phyloP scores from a whole-genome alignment of 1,140 invertebrate genomes.

The Scaptomyza montana region DNA sequence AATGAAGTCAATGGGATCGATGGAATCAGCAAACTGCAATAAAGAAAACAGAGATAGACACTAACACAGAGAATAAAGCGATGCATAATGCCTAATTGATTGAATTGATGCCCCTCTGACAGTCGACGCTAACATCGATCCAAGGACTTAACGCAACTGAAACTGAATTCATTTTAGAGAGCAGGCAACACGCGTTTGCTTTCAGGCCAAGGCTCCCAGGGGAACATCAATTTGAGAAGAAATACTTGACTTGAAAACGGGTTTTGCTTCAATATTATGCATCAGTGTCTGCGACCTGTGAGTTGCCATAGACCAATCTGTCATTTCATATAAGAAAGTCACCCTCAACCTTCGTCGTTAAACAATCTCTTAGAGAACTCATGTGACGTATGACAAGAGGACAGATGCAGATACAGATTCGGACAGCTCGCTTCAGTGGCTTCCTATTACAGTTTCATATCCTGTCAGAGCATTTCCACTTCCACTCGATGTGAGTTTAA shows the following conservation, averaged over 20 bases:
- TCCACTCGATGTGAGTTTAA: slow-evolving; percentile 18
- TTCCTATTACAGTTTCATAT: slow-evolving; percentile 47
- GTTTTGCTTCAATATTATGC: slow-evolving; percentile 16
- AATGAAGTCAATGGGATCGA: slow-evolving; percentile 6
- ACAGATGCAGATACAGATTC: slow-evolving; percentile 9
- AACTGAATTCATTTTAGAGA: slow-evolving; percentile 7
- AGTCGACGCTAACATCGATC: not conserved
- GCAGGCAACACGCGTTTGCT: slow-evolving; percentile 20
- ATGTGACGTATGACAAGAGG: slow-evolving; percentile 20
- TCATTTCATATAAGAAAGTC: slow-evolving; percentile 21
- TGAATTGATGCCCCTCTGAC: not conserved
- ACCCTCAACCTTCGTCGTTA: slow-evolving; percentile 1
- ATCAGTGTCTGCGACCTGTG: slow-evolving; percentile 7
- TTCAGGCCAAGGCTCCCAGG: slow-evolving; percentile 6
- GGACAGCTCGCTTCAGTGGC: slow-evolving; percentile 40
- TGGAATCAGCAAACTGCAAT: slow-evolving; percentile 36
- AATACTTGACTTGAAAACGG: slow-evolving; percentile 12
- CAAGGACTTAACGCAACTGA: slow-evolving; percentile 6
- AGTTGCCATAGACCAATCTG: slow-evolving; percentile 43
- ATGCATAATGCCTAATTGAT: slow-evolving; percentile 8
- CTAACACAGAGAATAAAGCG: slow-evolving; percentile 6
- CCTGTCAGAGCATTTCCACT: slow-evolving; percentile 24
- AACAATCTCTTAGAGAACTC: not conserved
- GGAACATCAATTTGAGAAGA: slow-evolving; percentile 3
- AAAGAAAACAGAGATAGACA: slow-evolving; percentile 31